These are phyloP conservation scores for Hedya salicella DNA, from an alignment of 2,888 invertebrate species.

Conservation along the genomic window DNA sequence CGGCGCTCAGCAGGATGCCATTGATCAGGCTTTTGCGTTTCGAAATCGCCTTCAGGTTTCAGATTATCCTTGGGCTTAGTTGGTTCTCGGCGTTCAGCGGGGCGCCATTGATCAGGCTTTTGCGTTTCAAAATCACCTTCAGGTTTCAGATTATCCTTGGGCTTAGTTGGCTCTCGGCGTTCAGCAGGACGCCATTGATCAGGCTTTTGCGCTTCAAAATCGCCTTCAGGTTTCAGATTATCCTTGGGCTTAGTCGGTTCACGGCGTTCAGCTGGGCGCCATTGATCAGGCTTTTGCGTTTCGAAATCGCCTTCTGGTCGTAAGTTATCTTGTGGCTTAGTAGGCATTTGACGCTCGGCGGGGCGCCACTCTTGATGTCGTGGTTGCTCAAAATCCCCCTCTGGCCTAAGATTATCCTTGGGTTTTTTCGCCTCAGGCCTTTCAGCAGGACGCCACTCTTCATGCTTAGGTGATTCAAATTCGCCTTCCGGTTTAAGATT, in stretches of 20 bases:
- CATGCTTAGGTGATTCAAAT: conserved; percentile 69
- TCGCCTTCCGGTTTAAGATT: conserved; percentile 84
- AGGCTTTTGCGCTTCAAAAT: conserved; percentile 74
- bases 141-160: conserved; percentile 72
- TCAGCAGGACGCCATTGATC: conserved; percentile 71
- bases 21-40: conserved; percentile 63
- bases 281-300: conserved; percentile 59
- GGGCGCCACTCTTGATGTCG: conserved; percentile 61
- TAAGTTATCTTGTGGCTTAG: conserved; percentile 63
- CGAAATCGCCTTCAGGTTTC: conserved; percentile 83
- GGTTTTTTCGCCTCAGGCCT: conserved; percentile 61
- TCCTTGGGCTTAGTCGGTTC: conserved; percentile 81
- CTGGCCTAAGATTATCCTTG: conserved; percentile 76
- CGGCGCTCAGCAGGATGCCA: too few species aligned
- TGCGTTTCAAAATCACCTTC: conserved; percentile 72
- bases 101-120: conserved; percentile 65
- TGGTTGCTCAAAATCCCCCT: conserved; percentile 72
- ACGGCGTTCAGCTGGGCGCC: conserved; percentile 74
- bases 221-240: conserved; percentile 83
- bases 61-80: conserved; percentile 80
- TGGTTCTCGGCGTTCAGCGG: conserved; percentile 66
- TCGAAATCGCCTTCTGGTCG: conserved; percentile 76
- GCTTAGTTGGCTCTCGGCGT: conserved; percentile 55
- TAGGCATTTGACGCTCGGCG: conserved; percentile 63
- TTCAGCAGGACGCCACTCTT: conserved; percentile 63